Evolutionary conservation across 2,888 invertebrate genomes (phyloP).

Genomic region (Ligdia adustata): DNA sequence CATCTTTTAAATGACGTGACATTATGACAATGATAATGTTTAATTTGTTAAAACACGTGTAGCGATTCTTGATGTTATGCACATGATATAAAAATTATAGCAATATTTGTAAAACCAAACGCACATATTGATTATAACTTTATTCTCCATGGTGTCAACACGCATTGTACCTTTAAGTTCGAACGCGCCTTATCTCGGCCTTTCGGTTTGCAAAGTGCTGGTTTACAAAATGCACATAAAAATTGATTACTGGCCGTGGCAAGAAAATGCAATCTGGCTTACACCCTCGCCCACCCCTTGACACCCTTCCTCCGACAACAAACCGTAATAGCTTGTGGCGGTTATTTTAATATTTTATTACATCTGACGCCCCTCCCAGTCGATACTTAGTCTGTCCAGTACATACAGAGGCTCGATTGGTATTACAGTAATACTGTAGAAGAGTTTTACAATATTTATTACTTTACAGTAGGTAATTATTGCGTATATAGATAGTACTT

Average conservation of each 20-base stretch:
- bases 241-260: conserved; percentile 78
- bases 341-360: conserved; percentile 68
- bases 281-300: conserved; percentile 41
- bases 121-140: background rate
- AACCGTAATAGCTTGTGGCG: conserved; percentile 63
- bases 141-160: background rate
- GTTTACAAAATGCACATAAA: conserved; percentile 75
- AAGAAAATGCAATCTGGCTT: conserved; percentile 78
- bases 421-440: no score
- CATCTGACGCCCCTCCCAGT: conserved; percentile 50
- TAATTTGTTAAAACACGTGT: no score
- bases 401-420: no score
- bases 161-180: background rate
- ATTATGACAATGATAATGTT: no score
- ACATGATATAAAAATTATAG: no score
- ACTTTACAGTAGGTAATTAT: no score
- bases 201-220: conserved; percentile 28
- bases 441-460: no score
- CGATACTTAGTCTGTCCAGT: conserved; percentile 38
- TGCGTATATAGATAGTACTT: no score
- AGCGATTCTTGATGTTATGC: no score
- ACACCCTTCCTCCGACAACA: conserved; percentile 39
- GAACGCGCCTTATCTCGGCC: conserved; percentile 6
- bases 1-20: no score
- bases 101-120: no score